Conservation (phyloP, 2,113 vertebrate species). For the Sterrhoptilus dennistouni region DNA sequence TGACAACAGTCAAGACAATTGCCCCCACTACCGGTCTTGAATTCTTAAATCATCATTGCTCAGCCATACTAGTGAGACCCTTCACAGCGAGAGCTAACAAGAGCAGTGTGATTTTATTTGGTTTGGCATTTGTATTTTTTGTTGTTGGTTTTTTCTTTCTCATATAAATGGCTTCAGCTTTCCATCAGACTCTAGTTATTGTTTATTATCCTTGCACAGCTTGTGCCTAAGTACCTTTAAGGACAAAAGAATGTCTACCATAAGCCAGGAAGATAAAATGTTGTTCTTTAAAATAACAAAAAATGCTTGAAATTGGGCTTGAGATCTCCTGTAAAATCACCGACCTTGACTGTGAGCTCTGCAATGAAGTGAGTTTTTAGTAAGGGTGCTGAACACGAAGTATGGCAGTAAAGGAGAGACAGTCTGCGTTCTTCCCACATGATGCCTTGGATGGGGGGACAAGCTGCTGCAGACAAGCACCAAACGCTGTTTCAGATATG, state of each 20-base stretch:
- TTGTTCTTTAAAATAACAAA: not conserved
- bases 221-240: slow-evolving; percentile 7
- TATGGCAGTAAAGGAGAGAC: not conserved
- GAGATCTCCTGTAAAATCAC: not conserved
- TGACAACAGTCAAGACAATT: not conserved
- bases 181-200: not conserved
- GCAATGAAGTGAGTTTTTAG: not conserved
- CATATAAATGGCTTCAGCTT: not conserved
- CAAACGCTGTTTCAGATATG: not conserved
- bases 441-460: not conserved
- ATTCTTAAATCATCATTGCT: not conserved
- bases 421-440: not conserved
- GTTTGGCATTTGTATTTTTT: not conserved
- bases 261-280: not conserved
- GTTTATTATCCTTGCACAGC: not conserved
- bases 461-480: not conserved
- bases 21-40: not conserved
- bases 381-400: not conserved
- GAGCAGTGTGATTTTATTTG: not conserved
- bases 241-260: not conserved
- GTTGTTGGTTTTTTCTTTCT: not conserved
- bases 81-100: not conserved
- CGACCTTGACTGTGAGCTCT: not conserved
- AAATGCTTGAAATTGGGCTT: not conserved
- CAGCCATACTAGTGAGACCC: not conserved